A percentile compares a stretch with the other conserved stretches of the same genome.
phyloP scores from a whole-genome alignment of 2,797 vertebrate genomes.

The Borostomias antarcticus region DNA sequence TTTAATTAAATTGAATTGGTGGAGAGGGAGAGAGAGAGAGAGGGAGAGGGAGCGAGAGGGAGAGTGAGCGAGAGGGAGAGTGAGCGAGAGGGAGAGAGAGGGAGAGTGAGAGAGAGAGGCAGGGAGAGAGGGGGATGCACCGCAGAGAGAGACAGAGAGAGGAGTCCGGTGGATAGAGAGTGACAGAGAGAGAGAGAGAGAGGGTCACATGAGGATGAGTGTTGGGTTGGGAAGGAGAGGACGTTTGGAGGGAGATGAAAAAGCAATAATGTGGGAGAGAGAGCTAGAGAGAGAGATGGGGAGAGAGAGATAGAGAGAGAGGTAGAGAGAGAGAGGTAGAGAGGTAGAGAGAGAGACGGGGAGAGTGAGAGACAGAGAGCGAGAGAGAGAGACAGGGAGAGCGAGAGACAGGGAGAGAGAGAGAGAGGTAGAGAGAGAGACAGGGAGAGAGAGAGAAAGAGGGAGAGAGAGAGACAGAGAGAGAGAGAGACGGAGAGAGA shows the following conservation, averaged over 20 bases:
- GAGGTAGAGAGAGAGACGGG: background rate
- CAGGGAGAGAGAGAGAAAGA: background rate
- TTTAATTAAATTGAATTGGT: background rate
- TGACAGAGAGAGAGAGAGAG: background rate
- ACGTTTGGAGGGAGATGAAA: too few relatives aligned
- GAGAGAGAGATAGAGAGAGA: constrained; percentile 14
- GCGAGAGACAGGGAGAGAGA: background rate
- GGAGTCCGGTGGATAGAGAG: background rate
- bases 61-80: background rate
- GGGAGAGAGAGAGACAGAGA: background rate
- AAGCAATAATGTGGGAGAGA: too few relatives aligned
- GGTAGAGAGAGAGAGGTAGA: background rate
- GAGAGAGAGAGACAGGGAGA: background rate
- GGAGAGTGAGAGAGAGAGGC: background rate
- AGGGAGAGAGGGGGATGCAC: background rate
- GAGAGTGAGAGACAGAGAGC: constrained; percentile 4
- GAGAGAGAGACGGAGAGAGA: background rate
- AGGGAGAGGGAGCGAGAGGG: constrained; percentile 5
- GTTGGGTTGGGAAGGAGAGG: too few relatives aligned
- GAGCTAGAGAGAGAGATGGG: background rate
- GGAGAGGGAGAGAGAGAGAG: background rate
- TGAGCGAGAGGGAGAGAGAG: background rate
- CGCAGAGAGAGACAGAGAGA: background rate
- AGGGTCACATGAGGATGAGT: background rate
- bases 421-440: background rate